Percentiles rank a stretch among this genome's conserved stretches.
Conservation (phyloP, 1,140 invertebrate species). For the Drosophila chauvacae region DNA sequence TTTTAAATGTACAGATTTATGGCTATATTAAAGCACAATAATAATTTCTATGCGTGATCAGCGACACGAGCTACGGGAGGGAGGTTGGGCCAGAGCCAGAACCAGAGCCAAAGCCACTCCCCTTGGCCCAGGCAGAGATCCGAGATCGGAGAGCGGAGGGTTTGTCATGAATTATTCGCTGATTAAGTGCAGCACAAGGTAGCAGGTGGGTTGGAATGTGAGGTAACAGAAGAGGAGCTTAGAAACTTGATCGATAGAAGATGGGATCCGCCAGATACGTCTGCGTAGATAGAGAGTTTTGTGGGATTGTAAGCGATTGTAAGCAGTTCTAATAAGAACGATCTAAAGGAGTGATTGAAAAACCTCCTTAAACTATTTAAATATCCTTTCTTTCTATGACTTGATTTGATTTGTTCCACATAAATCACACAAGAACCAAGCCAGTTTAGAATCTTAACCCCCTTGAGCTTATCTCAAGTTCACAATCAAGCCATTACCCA, state of each 20-base stretch:
- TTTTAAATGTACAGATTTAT: constrained; percentile 80
- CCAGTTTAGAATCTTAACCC: neutral
- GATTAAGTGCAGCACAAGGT: constrained; percentile 43
- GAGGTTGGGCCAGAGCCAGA: neutral
- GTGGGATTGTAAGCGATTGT: too few species aligned
- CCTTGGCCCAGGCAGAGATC: neutral
- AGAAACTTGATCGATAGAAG: constrained; percentile 29
- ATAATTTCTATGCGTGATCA: constrained; percentile 81
- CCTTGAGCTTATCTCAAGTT: constrained; percentile 2
- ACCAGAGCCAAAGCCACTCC: constrained; percentile 1
- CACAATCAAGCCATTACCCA: constrained; percentile 15
- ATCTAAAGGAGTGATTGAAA: neutral
- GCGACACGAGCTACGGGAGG: constrained; percentile 60
- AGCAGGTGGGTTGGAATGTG: constrained; percentile 50
- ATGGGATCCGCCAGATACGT: constrained; percentile 3
- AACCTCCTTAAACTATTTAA: too few species aligned
- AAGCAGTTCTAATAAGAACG: neutral
- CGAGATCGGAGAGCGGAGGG: neutral
- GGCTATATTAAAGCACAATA: constrained; percentile 82
- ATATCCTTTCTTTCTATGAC: neutral
- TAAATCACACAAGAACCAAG: neutral
- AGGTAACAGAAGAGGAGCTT: constrained; percentile 15
- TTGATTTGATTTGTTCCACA: neutral
- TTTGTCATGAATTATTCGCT: constrained; percentile 46
- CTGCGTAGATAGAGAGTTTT: neutral